Evolutionary conservation across 2,888 invertebrate genomes (phyloP), one percentile per base, ranked within the genome.

Genomic region (Andricus curvator): DNA sequence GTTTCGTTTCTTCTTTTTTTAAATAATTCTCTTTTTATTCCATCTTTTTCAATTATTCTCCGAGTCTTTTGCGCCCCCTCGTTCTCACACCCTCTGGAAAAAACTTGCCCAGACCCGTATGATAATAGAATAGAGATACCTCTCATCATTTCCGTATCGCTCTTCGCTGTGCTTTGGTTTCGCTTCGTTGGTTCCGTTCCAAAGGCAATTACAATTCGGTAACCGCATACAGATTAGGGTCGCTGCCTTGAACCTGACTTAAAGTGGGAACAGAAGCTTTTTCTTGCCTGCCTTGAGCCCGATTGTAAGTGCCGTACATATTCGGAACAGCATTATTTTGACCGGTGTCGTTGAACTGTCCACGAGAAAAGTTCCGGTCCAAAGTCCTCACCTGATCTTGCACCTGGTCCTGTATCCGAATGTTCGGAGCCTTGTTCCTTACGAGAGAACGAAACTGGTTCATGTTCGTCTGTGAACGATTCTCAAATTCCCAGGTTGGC

Each of bases 221-320:
- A 85, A 97, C 96, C 77, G 96, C 96, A 91, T 96, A 97, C 85
- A 97, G 91, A 91, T 96, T 93, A 9, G 93, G 92, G 88, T 93
- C 92, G 85, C 92, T 92, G 62, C 92, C 92, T 81, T 92, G 92
- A 37, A 92, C 92, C 85, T 92, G 92, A 80, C 92, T 90, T 25
- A 92, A 85, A 64, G 92, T 92, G 9, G 92, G 89, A 44, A 92
- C 90, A 4, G 80, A 79, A 78, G 86, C 77, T 80, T 93, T 92
- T 66, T 93, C 92, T 78, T 92, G 92, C 48, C 92, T 88, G 22
- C 87, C 87, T 33, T 91, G 91, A 48, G 91, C 88, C 8, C 92
- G 85, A 84, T 92, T 92, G 81, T 91, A 93, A 4, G 93, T 93
- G 6, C 93, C 93, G 82, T 93, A 93, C 93, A 93, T 93, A 67